Base-by-base conservation (phyloP, 2,113 vertebrate genomes). In the Nibea coibor region DNA sequence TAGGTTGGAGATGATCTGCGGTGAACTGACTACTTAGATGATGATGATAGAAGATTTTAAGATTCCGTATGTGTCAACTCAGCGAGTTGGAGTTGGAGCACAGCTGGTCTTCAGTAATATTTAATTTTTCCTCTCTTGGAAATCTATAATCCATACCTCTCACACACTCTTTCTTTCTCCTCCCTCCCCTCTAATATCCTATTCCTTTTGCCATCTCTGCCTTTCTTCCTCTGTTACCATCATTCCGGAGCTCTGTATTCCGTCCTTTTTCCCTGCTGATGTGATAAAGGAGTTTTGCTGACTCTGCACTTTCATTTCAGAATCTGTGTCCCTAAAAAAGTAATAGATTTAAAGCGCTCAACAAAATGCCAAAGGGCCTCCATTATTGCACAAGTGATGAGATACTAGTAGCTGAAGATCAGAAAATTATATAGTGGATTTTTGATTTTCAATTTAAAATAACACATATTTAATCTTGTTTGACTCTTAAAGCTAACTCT, bases 11-110 rank as follows among this genome's bases (percentile, higher is more conserved):
- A 47, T 53, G 48, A 74, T 66, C 26, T 10, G 67, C 12, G 65
- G 63, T 69, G 7, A 53, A 53, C 56, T 74, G 82, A 81, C 66
- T 75, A 22, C 5, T 83, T 53, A 76, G 62, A 83, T 80, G 72
- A 83, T 45, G 70, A 67, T 88, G 84, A 87, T 78, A n/a, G 73
- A 90, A 88, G 63, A 62, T 87, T 83, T 76, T 75, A n/a, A 48
- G 43, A 58, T 69, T 48, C 31, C 51, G 9, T 48, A 26, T 83
- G 47, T 76, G 82, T 85, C 82, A 81, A 66, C 77, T 88, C 80
- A 87, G 86, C 87, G 2, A 70, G 31, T 79, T 69, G 82, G 42
- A 35, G 56, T 31, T 0, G 1, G 59, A 50, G 72, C 78, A 76
- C 81, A 88, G 78, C 81, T 86, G 83, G 71, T 67, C n/a, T 63